phyloP scores from a whole-genome alignment of 2,113 vertebrate genomes.

The Drymodes brunneopygia region DNA sequence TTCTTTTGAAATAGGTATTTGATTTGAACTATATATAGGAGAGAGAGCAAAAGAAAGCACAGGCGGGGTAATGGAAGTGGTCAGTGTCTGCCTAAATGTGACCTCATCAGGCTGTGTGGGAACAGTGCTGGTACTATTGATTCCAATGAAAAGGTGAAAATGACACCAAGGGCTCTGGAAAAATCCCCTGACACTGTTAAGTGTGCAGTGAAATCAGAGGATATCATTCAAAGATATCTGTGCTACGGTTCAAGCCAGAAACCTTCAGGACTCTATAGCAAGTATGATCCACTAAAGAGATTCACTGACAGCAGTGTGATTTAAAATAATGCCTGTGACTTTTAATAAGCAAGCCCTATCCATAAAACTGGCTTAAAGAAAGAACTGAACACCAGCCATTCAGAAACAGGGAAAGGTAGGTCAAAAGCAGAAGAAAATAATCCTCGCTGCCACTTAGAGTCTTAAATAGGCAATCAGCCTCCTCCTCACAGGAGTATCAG shows the following conservation, averaged over 20 bases:
- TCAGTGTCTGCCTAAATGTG: background rate
- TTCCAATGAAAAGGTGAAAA: background rate
- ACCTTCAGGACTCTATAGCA: background rate
- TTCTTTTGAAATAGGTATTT: background rate
- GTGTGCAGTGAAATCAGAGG: background rate
- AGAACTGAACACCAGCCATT: background rate
- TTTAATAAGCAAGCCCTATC: background rate
- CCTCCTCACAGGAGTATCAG: background rate
- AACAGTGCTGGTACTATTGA: background rate
- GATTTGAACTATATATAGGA: background rate
- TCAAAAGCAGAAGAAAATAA: slow-evolving; percentile 37
- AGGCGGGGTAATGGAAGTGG: background rate
- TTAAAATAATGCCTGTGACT: background rate
- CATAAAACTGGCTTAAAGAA: background rate
- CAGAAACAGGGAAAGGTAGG: background rate
- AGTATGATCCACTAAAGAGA: background rate
- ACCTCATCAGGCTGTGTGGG: background rate
- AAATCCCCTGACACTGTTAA: background rate
- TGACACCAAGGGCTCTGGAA: background rate
- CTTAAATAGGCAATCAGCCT: background rate
- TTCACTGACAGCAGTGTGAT: background rate
- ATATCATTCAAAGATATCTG: background rate
- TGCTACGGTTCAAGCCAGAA: background rate
- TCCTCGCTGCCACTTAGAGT: background rate
- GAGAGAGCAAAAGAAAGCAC: background rate